These are phyloP conservation scores for Salmo trutta DNA, from an alignment of 2,797 vertebrate species.

Conservation along the genomic window DNA sequence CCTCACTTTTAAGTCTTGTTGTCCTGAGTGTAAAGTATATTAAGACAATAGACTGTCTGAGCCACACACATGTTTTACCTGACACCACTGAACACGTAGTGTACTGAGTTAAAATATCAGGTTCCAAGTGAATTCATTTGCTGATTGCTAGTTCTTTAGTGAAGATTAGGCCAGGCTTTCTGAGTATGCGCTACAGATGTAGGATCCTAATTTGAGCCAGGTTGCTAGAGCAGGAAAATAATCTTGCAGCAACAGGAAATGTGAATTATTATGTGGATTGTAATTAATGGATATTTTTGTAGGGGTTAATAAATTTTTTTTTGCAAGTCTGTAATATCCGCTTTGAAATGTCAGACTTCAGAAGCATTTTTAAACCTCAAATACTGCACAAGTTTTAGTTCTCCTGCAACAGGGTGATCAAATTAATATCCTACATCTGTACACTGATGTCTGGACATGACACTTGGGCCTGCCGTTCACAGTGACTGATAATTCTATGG, in stretches of 20 bases:
- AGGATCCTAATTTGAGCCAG: no score
- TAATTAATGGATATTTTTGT: no score
- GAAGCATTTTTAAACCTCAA: no score
- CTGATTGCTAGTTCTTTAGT: conserved; percentile 49
- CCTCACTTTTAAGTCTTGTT: conserved; percentile 2
- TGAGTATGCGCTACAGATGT: conserved; percentile 22
- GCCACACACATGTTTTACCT: background rate
- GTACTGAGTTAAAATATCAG: conserved; percentile 40
- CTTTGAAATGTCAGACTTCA: no score
- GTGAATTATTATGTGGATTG: no score
- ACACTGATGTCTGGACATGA: conserved; percentile 51
- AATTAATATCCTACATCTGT: no score
- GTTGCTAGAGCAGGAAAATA: background rate
- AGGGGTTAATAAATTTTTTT: no score
- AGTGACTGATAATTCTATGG: conserved; percentile 43
- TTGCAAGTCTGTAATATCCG: no score
- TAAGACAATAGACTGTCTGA: background rate
- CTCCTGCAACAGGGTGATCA: no score
- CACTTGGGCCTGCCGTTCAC: conserved; percentile 41
- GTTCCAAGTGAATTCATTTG: conserved; percentile 57
- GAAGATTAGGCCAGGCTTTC: conserved; percentile 45
- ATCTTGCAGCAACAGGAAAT: no score
- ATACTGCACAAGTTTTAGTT: no score
- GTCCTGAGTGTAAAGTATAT: conserved; percentile 4
- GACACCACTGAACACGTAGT: conserved; percentile 21